A percentile compares a stretch with the other conserved stretches of the same genome.
Conservation (phyloP, 2,888 invertebrate species). For the Macaria notata region DNA sequence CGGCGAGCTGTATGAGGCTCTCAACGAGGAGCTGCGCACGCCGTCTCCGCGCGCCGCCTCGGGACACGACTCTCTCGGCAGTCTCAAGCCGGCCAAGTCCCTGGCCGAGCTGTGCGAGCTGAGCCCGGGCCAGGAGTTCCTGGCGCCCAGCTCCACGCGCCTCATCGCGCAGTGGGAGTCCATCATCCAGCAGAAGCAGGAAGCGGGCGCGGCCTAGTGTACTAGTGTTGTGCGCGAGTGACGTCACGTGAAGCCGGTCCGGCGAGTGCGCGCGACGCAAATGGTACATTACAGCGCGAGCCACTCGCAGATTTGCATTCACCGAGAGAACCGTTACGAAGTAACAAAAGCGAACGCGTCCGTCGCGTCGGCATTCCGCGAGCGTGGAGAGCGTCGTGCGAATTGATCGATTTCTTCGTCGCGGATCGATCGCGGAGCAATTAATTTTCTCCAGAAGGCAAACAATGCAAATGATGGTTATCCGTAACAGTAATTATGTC, state of each 20-base stretch:
- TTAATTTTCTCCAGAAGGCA: conserved; percentile 73
- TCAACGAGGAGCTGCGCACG: conserved; percentile 72
- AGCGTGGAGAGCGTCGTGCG: conserved; percentile 40
- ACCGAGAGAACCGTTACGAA: conserved; percentile 34
- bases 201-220: conserved; percentile 75
- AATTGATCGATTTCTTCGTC: conserved; percentile 56
- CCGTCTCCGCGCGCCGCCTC: conserved; percentile 74
- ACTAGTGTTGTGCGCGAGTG: conserved; percentile 24
- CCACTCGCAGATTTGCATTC: conserved; percentile 31
- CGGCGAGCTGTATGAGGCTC: conserved; percentile 84
- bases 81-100: conserved; percentile 85
- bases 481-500: conserved; percentile 65
- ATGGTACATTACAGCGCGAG: conserved; percentile 15
- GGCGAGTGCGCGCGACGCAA: conserved; percentile 4
- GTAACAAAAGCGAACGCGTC: conserved; percentile 37
- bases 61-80: conserved; percentile 69
- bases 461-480: conserved; percentile 79
- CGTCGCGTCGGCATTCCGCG: conserved; percentile 32
- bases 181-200: conserved; percentile 85
- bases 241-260: not conserved
- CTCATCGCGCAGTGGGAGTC: conserved; percentile 92
- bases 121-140: conserved; percentile 83
- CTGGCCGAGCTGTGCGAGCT: conserved; percentile 86
- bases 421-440: conserved; percentile 57
- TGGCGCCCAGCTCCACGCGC: conserved; percentile 86